phyloP scores from a whole-genome alignment of 1,140 invertebrate genomes.

The Holotrichia oblita region DNA sequence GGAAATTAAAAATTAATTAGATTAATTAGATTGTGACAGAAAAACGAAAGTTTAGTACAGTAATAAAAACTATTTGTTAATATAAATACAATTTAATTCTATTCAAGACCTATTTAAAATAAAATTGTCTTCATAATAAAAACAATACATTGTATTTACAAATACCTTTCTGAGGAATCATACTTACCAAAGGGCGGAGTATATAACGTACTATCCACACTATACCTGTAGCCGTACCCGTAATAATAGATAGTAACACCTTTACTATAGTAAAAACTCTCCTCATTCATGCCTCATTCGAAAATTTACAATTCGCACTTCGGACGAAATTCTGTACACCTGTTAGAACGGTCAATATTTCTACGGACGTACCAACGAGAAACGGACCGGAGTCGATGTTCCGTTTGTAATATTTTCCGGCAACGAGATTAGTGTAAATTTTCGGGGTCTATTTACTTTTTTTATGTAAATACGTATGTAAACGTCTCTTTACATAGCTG shows the following conservation, averaged over 20 bases:
- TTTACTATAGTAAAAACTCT: background rate
- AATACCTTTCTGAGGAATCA: too few relatives aligned
- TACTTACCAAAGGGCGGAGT: too few relatives aligned
- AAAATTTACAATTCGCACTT: constrained; percentile 37
- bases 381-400: background rate
- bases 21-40: too few relatives aligned
- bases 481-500: background rate
- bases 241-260: constrained; percentile 7
- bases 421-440: constrained; percentile 25
- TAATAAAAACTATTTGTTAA: too few relatives aligned
- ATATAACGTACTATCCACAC: background rate
- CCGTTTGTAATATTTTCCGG: background rate
- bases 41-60: too few relatives aligned
- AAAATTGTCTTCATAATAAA: background rate
- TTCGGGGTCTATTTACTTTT: constrained; percentile 30
- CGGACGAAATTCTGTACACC: constrained; percentile 24
- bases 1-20: too few relatives aligned
- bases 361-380: background rate
- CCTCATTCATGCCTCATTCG: constrained; percentile 20
- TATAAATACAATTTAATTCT: background rate
- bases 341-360: constrained; percentile 1
- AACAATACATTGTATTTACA: background rate
- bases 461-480: constrained; percentile 22
- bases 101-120: background rate
- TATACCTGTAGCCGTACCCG: background rate